phyloP scores from a whole-genome alignment of 2,797 vertebrate species.

The Lindbergichthys nudifrons region DNA sequence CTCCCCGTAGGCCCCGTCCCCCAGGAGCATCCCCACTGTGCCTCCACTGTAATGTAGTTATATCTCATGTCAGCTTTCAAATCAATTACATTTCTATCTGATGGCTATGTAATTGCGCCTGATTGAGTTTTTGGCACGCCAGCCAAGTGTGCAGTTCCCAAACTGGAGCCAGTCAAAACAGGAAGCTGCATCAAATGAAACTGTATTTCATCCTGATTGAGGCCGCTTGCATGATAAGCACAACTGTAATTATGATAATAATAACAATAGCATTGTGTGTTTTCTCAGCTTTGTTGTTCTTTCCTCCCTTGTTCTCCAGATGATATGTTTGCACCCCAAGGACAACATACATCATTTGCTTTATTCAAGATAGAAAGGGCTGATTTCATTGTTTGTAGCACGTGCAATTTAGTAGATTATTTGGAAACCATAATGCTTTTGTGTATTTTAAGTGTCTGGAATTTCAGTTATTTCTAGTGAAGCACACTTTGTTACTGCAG shows the following conservation, averaged over 20 bases:
- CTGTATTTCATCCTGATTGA: slow-evolving; percentile 84
- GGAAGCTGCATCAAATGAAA: slow-evolving; percentile 84
- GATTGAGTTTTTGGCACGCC: slow-evolving; percentile 86
- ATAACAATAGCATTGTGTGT: slow-evolving; percentile 80
- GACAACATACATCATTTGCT: slow-evolving; percentile 66
- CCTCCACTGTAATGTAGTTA: slow-evolving; percentile 84
- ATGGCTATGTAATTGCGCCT: slow-evolving; percentile 85
- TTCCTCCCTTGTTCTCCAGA: slow-evolving; percentile 48
- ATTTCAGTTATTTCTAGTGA: slow-evolving; percentile 28
- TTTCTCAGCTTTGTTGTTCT: slow-evolving; percentile 80
- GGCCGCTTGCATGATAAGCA: slow-evolving; percentile 73
- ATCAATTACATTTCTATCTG: slow-evolving; percentile 89
- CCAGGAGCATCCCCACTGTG: slow-evolving; percentile 76
- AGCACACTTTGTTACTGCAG: neutral
- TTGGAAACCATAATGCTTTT: slow-evolving; percentile 58
- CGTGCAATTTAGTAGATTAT: slow-evolving; percentile 68
- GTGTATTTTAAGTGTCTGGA: slow-evolving; percentile 36
- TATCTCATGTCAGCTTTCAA: slow-evolving; percentile 88
- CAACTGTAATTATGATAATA: slow-evolving; percentile 79
- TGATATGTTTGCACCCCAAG: slow-evolving; percentile 67
- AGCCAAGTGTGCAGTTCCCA: slow-evolving; percentile 77
- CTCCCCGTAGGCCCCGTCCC: slow-evolving; percentile 82
- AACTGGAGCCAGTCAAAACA: slow-evolving; percentile 83
- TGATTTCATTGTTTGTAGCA: slow-evolving; percentile 75
- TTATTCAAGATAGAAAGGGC: slow-evolving; percentile 65